Percentiles rank a stretch among this genome's conserved stretches.
phyloP scores from a whole-genome alignment of 2,113 vertebrate genomes.

The Zosterops borbonicus region DNA sequence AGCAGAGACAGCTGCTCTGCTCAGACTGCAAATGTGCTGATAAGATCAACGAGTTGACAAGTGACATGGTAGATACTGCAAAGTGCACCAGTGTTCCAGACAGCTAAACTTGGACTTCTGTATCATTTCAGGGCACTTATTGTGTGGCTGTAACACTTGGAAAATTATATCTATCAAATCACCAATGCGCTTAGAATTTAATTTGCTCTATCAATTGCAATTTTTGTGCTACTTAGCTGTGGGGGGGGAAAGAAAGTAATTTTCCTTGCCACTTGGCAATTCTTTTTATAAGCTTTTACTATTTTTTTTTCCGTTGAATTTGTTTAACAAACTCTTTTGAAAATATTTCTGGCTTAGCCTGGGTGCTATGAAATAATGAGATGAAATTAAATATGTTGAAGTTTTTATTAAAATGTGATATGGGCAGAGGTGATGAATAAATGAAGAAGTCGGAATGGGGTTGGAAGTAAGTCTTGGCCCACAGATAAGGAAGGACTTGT shows the following conservation, averaged over 20 bases:
- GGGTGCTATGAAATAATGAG: background rate
- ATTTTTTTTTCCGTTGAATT: background rate
- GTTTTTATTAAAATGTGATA: background rate
- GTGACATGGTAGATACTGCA: slow-evolving; percentile 11
- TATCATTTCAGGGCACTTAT: background rate
- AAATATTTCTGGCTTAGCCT: background rate
- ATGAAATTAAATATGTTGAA: background rate
- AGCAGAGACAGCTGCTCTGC: slow-evolving; percentile 35
- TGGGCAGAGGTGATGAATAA: background rate
- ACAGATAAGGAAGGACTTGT: background rate
- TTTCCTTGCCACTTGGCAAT: slow-evolving; percentile 58
- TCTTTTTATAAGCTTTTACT: slow-evolving; percentile 43
- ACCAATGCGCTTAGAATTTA: slow-evolving; percentile 59
- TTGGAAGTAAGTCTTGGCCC: background rate
- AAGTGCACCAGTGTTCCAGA: background rate
- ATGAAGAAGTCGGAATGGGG: background rate
- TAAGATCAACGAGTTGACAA: slow-evolving; percentile 20
- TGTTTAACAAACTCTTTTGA: slow-evolving; percentile 32
- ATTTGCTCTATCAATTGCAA: slow-evolving; percentile 68
- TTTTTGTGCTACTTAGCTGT: slow-evolving; percentile 61
- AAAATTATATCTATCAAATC: slow-evolving; percentile 67
- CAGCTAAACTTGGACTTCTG: slow-evolving; percentile 5
- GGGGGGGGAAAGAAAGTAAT: background rate
- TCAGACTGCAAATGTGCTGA: slow-evolving; percentile 45
- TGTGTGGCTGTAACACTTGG: slow-evolving; percentile 11